These are phyloP conservation scores for Zaprionus vittiger DNA, from an alignment of 1,140 invertebrate genomes.

Conservation along the genomic window DNA sequence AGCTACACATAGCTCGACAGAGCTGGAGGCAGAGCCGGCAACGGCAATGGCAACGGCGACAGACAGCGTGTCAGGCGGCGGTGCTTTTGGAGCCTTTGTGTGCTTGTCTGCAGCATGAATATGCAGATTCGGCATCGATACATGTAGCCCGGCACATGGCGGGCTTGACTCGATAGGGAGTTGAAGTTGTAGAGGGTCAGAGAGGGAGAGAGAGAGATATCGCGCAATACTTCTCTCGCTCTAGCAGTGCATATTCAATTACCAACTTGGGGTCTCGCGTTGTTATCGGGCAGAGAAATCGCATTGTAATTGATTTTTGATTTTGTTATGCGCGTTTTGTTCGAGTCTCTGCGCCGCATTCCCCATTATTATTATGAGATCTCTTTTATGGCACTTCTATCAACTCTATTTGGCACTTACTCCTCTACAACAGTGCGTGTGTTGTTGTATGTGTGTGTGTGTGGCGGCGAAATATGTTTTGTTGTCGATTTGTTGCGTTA, in stretches of 20 bases:
- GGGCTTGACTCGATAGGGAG: background rate
- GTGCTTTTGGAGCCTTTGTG: conserved; percentile 76
- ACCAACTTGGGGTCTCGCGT: conserved; percentile 46
- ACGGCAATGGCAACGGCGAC: conserved; percentile 16
- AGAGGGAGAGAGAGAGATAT: conserved; percentile 31
- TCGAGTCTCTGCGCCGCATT: conserved; percentile 9
- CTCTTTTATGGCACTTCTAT: conserved; percentile 42
- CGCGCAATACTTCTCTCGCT: conserved; percentile 47
- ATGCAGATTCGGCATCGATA: conserved; percentile 68
- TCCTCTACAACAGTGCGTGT: conserved; percentile 39
- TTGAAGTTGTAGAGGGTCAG: background rate
- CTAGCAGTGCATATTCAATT: conserved; percentile 62
- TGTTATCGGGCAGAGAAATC: conserved; percentile 75
- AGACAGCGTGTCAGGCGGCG: conserved; percentile 77
- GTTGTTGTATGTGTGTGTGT: background rate
- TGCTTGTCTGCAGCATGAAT: conserved; percentile 71
- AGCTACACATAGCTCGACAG: background rate
- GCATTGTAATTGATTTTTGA: conserved; percentile 78
- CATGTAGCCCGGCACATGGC: conserved; percentile 30
- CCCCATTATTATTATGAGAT: conserved; percentile 53
- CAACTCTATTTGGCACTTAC: conserved; percentile 56
- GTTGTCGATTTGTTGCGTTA: conserved; percentile 50
- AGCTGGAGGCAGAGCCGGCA: conserved; percentile 3
- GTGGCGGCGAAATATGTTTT: conserved; percentile 57
- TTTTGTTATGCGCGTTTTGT: conserved; percentile 48